These are phyloP conservation scores for Nansenia antarctica DNA, from an alignment of 2,113 vertebrate genomes.

Conservation along the genomic window DNA sequence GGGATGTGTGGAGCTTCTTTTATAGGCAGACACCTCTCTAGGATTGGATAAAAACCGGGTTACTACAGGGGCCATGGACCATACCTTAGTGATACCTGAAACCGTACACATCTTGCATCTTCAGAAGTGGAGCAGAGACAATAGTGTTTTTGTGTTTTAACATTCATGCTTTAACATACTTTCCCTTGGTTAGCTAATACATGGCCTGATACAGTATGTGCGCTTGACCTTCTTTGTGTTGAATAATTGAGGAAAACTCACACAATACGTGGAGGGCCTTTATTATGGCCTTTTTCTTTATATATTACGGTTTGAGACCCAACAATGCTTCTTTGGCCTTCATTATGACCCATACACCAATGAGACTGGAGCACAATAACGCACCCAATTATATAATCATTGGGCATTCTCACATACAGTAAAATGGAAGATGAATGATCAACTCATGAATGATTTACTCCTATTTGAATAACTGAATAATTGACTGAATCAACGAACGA, in stretches of 20 bases:
- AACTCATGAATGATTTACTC: too few species aligned
- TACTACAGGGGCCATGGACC: constrained; percentile 30
- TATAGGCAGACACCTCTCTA: constrained; percentile 51
- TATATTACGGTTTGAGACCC: too few species aligned
- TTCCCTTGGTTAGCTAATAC: not conserved
- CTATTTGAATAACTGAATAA: too few species aligned
- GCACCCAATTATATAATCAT: too few species aligned
- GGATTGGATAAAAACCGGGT: constrained; percentile 68
- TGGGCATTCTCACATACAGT: too few species aligned
- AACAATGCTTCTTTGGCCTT: not conserved
- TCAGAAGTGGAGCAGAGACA: constrained; percentile 35
- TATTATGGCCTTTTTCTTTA: too few species aligned
- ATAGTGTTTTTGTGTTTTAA: constrained; percentile 42
- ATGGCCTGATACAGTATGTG: not conserved
- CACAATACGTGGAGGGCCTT: not conserved
- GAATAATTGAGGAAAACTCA: not conserved
- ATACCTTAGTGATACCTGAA: constrained; percentile 54
- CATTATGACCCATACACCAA: not conserved
- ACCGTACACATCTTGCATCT: constrained; percentile 41
- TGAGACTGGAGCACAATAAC: too few species aligned
- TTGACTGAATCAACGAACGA: too few species aligned
- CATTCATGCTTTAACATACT: not conserved
- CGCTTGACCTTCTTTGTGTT: too few species aligned
- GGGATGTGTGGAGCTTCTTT: constrained; percentile 43
- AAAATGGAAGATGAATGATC: too few species aligned